phyloP scores from a whole-genome alignment of 1,140 invertebrate species.

The Drosophila nikananu region DNA sequence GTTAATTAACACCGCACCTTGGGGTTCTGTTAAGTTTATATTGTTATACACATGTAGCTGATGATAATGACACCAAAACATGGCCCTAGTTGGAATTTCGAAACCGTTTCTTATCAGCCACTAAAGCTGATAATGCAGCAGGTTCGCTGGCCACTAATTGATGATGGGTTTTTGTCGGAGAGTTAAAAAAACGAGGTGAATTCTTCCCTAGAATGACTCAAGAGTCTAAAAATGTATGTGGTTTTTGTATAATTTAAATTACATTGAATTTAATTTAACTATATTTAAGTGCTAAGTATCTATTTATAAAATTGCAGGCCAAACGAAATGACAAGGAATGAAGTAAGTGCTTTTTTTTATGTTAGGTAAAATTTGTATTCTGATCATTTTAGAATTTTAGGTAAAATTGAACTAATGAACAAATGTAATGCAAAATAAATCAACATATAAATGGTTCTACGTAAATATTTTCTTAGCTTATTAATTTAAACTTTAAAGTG shows the following conservation, averaged over 20 bases:
- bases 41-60: slow-evolving; percentile 14
- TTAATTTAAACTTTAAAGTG: neutral
- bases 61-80: slow-evolving; percentile 41
- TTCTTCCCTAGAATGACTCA: slow-evolving; percentile 9
- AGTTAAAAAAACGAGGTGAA: neutral
- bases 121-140: slow-evolving; percentile 36
- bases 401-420: too few relatives aligned
- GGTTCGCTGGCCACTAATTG: slow-evolving; percentile 40
- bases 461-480: neutral
- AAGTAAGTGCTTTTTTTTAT: too few relatives aligned
- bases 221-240: neutral
- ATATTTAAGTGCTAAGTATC: too few relatives aligned
- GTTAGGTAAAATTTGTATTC: too few relatives aligned
- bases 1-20: slow-evolving; percentile 6
- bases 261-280: neutral
- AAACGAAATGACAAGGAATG: too few relatives aligned
- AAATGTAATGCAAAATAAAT: neutral
- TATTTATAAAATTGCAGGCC: too few relatives aligned
- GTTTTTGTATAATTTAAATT: too few relatives aligned
- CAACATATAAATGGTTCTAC: neutral
- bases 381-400: too few relatives aligned
- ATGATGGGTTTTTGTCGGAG: slow-evolving; percentile 4
- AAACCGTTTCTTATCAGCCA: slow-evolving; percentile 27
- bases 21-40: slow-evolving; percentile 1
- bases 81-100: slow-evolving; percentile 22